A percentile compares a stretch with the other conserved stretches of the same genome.
Conservation (phyloP, 2,888 invertebrate genomes). For the Drosophila anomalata region DNA sequence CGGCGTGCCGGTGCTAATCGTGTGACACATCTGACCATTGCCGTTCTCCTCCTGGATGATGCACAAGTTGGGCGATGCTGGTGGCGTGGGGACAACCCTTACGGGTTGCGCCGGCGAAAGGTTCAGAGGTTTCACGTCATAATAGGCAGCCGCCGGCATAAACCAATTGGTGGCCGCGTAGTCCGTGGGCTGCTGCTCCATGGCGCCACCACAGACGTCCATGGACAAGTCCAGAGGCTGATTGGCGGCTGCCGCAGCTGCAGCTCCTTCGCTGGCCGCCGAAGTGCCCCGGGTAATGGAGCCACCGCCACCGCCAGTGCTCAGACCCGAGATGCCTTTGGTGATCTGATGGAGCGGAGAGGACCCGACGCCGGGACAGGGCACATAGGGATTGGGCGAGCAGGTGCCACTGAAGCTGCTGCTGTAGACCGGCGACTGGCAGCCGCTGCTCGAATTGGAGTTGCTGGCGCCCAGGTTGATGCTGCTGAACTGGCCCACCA, state of each 20-base stretch:
- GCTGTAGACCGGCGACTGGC: conserved; percentile 85
- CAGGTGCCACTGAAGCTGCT: conserved; percentile 81
- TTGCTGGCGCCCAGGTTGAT: conserved; percentile 70
- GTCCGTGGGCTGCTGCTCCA: conserved; percentile 42
- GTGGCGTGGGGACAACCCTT: conserved; percentile 83
- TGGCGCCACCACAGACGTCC: conserved; percentile 77
- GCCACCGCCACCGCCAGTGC: conserved; percentile 86
- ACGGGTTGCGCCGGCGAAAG: conserved; percentile 83
- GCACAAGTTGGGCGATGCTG: conserved; percentile 86
- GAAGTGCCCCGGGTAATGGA: conserved; percentile 91
- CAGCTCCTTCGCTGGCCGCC: conserved; percentile 80
- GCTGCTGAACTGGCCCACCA: conserved; percentile 79
- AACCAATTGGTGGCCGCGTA: conserved; percentile 77
- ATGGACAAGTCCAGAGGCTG: conserved; percentile 83
- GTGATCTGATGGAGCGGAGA: conserved; percentile 88
- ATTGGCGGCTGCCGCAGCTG: conserved; percentile 67
- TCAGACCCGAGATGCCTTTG: conserved; percentile 89
- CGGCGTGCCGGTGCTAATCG: conserved; percentile 80
- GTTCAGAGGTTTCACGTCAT: conserved; percentile 83
- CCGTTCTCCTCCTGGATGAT: conserved; percentile 92
- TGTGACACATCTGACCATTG: conserved; percentile 82
- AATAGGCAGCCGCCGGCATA: conserved; percentile 78
- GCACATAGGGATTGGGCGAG: conserved; percentile 82
- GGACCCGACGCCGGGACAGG: conserved; percentile 80
- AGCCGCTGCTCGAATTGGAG: conserved; percentile 80